Conservation (phyloP, 2,888 invertebrate genomes). For the Andrena dorsata region DNA sequence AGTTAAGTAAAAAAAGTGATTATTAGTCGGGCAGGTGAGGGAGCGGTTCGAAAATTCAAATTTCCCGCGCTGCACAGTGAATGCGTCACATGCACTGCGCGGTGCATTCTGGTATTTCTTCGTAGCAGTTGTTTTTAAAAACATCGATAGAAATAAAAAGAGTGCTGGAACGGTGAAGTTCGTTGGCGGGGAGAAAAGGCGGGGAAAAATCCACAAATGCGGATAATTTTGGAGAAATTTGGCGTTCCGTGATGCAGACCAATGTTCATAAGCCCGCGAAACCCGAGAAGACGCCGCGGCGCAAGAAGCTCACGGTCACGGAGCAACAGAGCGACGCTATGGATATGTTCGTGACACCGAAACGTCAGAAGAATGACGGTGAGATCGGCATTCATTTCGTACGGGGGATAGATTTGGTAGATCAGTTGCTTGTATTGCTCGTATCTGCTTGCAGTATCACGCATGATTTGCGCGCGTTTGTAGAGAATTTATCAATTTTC, state of each 20-base stretch:
- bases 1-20: no score
- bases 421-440: slow-evolving; percentile 67
- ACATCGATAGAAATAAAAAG: slow-evolving; percentile 69
- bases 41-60: slow-evolving; percentile 27
- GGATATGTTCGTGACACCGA: slow-evolving; percentile 82
- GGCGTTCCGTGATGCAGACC: slow-evolving; percentile 63
- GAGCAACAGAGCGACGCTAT: slow-evolving; percentile 80
- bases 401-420: slow-evolving; percentile 57
- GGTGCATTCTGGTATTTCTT: slow-evolving; percentile 54
- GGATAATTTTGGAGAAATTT: not conserved
- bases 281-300: slow-evolving; percentile 77
- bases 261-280: slow-evolving; percentile 81
- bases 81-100: slow-evolving; percentile 43
- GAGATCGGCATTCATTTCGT: slow-evolving; percentile 72
- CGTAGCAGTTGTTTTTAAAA: slow-evolving; percentile 78
- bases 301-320: slow-evolving; percentile 73
- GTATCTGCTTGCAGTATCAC: slow-evolving; percentile 66
- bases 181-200: not conserved
- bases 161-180: not conserved
- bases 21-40: no score
- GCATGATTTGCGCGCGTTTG: slow-evolving; percentile 68
- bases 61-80: slow-evolving; percentile 35
- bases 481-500: slow-evolving; percentile 59
- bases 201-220: slow-evolving; percentile 16
- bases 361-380: slow-evolving; percentile 83